Base-by-base conservation (phyloP, 1,140 invertebrate genomes). In the Laodelphax striatellus region DNA sequence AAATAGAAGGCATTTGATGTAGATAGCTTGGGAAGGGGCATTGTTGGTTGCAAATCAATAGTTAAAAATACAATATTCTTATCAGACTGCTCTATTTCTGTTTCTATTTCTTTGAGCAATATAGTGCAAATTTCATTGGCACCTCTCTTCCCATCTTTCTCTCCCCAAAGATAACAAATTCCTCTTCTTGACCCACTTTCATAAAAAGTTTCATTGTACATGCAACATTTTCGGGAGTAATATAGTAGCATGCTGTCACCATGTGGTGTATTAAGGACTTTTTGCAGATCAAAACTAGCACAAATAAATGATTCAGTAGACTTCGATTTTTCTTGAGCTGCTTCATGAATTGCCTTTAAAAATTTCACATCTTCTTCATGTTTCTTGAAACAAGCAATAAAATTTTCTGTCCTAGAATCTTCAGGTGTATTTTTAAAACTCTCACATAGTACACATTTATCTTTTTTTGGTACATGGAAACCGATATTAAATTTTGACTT, bases 1-100 rank as follows among this genome's bases (percentile, higher is more conserved):
- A 63, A 54, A 55, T 67, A 67, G 52, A 65, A 68, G 24, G 66
- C 64, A 53, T 68, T 67, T 43, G 63, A 66, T 13, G 66, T 69
- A 28, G 60, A 28, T 41, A 69, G 62, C 66, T 19, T 11, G n/a
- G 54, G 54, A 34, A 55, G 19, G n/a, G 54, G 54, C 54, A 55
- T 55, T n/a, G 54, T 55, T 58, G 68, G 64, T 53, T 68, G 66
- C 22, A 68, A 44, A 62, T 68, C 63, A 50, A 68, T 56, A 17
- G 66, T 68, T 44, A 67, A 60, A 58, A 64, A 67, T 22, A 52
- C 60, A 19, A 57, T 54, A 34, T 63, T 60, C 22, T 55, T 46
- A 43, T 44, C 13, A 19, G 11, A 19, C 11, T 57, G 52, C 52
- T 44, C 38, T 55, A 53, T 63, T 14, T 34, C 63, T 52, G 34